Evolutionary conservation across 2,113 vertebrate species (phyloP).

Genomic region (Sinocyclocheilus maitianheensis): DNA sequence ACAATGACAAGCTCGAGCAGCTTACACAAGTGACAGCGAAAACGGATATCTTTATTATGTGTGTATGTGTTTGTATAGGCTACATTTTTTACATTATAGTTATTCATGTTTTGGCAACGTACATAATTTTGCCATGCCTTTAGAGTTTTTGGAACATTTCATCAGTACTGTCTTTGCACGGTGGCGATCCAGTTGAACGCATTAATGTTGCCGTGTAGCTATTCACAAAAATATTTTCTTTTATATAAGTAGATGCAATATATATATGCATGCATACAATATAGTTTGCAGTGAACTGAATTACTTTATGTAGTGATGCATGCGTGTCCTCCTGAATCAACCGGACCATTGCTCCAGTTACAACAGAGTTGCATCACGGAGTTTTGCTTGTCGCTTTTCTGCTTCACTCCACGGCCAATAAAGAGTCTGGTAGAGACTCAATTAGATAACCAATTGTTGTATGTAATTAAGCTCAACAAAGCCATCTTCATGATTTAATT

Average conservation of each 20-base stretch:
- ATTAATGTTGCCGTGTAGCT: not conserved
- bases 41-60: slow-evolving; percentile 2
- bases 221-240: not conserved
- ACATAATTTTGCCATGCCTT: not conserved
- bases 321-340: slow-evolving; percentile 13
- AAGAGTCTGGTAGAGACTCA: slow-evolving; percentile 8
- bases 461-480: not conserved
- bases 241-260: not conserved
- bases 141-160: not conserved
- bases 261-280: not conserved
- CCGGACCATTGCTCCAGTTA: slow-evolving; percentile 46
- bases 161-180: not conserved
- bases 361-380: slow-evolving; percentile 64
- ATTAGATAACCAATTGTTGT: slow-evolving; percentile 24
- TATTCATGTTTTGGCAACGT: not conserved
- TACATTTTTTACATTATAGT: not conserved
- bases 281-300: not conserved
- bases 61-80: not conserved
- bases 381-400: slow-evolving; percentile 55
- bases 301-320: slow-evolving; percentile 36
- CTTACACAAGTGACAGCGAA: slow-evolving; percentile 15
- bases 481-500: not conserved
- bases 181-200: not conserved
- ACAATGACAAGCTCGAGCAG: slow-evolving; percentile 31
- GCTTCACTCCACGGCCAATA: slow-evolving; percentile 35